A percentile compares a stretch with the other conserved stretches of the same genome.
Conservation (phyloP, 2,888 invertebrate species). For the Lepidonotus clava region DNA sequence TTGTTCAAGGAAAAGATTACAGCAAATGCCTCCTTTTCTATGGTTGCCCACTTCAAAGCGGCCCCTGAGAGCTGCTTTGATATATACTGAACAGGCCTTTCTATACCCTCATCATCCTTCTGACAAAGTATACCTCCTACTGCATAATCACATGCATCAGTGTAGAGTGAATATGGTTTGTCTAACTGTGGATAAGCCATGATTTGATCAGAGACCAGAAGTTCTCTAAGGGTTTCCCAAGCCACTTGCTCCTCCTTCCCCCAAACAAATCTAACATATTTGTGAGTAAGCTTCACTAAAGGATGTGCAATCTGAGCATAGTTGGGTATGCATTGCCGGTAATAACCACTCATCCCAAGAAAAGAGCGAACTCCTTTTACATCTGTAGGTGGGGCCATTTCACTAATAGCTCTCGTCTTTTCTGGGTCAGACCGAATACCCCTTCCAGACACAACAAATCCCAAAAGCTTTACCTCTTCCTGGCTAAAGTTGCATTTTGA, state of each 20-base stretch:
- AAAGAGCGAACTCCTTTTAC: slow-evolving; percentile 36
- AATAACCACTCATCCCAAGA: slow-evolving; percentile 57
- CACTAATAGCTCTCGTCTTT: slow-evolving; percentile 24
- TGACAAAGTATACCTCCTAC: slow-evolving; percentile 44
- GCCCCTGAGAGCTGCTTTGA: slow-evolving; percentile 22
- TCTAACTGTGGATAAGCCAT: slow-evolving; percentile 34
- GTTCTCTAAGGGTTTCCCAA: slow-evolving; percentile 23
- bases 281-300: slow-evolving; percentile 11
- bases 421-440: slow-evolving; percentile 55
- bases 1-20: slow-evolving; percentile 29
- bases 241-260: neutral
- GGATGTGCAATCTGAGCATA: slow-evolving; percentile 54
- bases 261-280: neutral
- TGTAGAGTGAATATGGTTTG: slow-evolving; percentile 47
- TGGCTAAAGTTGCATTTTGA: slow-evolving; percentile 23
- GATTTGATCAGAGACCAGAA: neutral
- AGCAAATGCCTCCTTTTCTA: slow-evolving; percentile 51
- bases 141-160: neutral
- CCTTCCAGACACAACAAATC: slow-evolving; percentile 28
- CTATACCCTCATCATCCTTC: slow-evolving; percentile 5
- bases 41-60: neutral
- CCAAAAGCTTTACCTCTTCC: neutral
- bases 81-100: slow-evolving; percentile 46
- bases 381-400: slow-evolving; percentile 15
- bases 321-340: slow-evolving; percentile 44